Conservation (phyloP, 1,140 invertebrate species). For the Rhagoletis zephyria region DNA sequence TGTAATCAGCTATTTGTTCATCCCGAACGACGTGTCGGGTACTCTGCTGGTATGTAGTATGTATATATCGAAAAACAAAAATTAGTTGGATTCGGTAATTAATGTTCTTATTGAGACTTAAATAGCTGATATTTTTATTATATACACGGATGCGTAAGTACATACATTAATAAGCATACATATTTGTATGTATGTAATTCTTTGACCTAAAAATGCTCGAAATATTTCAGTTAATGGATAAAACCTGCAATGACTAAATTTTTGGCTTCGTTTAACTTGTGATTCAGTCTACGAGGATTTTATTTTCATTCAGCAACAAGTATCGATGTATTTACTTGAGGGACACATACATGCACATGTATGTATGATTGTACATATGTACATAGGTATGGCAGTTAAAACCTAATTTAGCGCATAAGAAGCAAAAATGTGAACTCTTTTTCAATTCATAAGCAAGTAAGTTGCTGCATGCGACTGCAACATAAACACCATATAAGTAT, state of each 20-base stretch:
- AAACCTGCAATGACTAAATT: background rate
- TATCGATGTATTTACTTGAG: background rate
- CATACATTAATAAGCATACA: too few species aligned
- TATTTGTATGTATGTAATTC: background rate
- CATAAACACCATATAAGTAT: too few species aligned
- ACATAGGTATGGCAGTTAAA: too few species aligned
- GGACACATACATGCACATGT: background rate
- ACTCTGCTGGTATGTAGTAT: too few species aligned
- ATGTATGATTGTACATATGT: background rate
- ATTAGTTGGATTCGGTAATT: too few species aligned
- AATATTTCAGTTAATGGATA: background rate
- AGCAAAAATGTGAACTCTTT: background rate
- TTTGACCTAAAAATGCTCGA: background rate
- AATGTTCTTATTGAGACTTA: background rate
- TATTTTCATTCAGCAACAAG: background rate
- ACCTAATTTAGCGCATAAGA: background rate
- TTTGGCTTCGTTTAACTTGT: background rate
- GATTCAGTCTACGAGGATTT: background rate
- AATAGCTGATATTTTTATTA: background rate
- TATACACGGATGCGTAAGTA: too few species aligned
- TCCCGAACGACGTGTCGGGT: too few species aligned
- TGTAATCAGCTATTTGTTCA: too few species aligned
- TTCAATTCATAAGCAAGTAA: constrained; percentile 3
- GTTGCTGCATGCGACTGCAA: background rate
- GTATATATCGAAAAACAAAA: too few species aligned